These are phyloP conservation scores for Anabacerthia variegaticeps DNA, from an alignment of 2,797 vertebrate genomes.

Conservation along the genomic window DNA sequence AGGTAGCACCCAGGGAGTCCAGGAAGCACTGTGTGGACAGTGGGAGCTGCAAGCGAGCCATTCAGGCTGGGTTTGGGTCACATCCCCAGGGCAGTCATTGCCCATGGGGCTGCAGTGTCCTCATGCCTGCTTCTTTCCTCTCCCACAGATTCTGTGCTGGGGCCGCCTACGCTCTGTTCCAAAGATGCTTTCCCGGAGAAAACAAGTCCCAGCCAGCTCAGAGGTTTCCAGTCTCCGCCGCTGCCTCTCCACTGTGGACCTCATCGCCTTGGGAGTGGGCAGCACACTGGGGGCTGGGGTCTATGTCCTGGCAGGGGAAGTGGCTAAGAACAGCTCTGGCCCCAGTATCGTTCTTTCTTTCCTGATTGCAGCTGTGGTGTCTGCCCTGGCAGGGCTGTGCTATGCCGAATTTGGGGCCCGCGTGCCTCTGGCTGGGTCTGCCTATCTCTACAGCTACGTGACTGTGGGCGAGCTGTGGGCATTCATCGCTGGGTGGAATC, in stretches of 20 bases:
- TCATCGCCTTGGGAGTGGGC: conserved; percentile 90
- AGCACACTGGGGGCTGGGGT: conserved; percentile 92
- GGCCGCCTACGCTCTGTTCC: conserved; percentile 53
- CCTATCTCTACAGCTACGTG: conserved; percentile 90
- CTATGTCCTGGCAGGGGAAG: conserved; percentile 87
- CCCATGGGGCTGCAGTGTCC: not conserved
- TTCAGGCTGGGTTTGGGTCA: not conserved
- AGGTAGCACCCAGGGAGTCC: not conserved
- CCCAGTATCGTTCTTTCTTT: conserved; percentile 89
- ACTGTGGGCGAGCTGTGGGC: conserved; percentile 88
- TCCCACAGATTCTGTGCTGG: conserved; percentile 48
- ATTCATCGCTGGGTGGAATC: conserved; percentile 88
- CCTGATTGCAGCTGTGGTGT: conserved; percentile 85
- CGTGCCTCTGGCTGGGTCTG: conserved; percentile 87
- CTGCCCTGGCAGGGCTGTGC: conserved; percentile 86
- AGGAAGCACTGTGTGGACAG: fast-evolving
- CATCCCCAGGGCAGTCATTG: not conserved
- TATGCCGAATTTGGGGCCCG: conserved; percentile 86
- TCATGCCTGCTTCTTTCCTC: not conserved
- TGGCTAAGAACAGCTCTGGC: conserved; percentile 81
- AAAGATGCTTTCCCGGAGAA: conserved; percentile 77
- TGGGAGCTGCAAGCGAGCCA: not conserved
- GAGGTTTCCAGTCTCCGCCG: conserved; percentile 80
- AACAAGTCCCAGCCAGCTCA: conserved; percentile 63
- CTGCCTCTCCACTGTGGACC: conserved; percentile 84